Conservation (phyloP, 2,888 invertebrate genomes). For the Chymomyza caudatula region DNA sequence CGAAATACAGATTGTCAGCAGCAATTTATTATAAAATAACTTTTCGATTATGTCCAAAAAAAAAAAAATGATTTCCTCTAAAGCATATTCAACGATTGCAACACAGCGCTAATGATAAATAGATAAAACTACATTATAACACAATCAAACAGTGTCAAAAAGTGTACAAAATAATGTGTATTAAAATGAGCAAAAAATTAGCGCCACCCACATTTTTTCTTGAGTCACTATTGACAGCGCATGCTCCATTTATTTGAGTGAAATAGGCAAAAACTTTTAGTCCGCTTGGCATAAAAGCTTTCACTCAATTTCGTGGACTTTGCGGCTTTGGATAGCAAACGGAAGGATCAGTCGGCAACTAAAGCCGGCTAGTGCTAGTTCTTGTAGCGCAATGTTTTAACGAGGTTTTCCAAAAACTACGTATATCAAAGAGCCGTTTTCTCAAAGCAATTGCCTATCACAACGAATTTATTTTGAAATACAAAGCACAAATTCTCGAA, state of each 20-base stretch:
- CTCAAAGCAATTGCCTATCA: too few species aligned
- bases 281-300: constrained; percentile 3
- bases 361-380: not conserved
- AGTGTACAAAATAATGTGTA: not conserved
- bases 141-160: not conserved
- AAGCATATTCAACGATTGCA: too few species aligned
- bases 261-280: constrained; percentile 28
- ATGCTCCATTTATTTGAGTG: constrained; percentile 40
- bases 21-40: not conserved
- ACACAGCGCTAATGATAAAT: too few species aligned
- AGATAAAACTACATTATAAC: not conserved
- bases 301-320: not conserved
- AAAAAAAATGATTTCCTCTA: too few species aligned
- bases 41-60: not conserved
- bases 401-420: too few species aligned
- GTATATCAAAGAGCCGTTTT: too few species aligned
- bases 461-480: too few species aligned
- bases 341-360: not conserved
- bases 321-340: not conserved
- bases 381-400: not conserved
- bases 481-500: too few species aligned
- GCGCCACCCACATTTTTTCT: constrained; percentile 58
- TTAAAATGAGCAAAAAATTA: constrained; percentile 30
- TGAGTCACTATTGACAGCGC: constrained; percentile 37
- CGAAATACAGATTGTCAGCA: too few species aligned